These are phyloP conservation scores for Formica selysi DNA, from an alignment of 1,140 invertebrate species.

Conservation along the genomic window DNA sequence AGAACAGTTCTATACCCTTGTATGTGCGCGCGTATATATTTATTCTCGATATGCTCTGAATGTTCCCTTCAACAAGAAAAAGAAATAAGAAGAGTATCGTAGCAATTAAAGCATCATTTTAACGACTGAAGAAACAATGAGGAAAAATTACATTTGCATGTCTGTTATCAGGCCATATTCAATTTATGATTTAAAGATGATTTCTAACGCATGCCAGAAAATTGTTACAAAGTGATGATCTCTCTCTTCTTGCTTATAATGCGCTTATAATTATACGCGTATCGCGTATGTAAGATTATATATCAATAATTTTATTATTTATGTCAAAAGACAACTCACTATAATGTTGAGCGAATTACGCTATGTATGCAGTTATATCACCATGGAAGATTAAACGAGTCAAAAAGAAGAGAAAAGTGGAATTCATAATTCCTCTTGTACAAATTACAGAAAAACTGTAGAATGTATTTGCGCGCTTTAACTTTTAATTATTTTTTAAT, in stretches of 20 bases:
- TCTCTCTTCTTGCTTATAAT: too few species aligned
- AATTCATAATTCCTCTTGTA: slow-evolving; percentile 36
- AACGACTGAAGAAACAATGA: slow-evolving; percentile 24
- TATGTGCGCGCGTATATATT: background rate
- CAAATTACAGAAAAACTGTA: slow-evolving; percentile 48
- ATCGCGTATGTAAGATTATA: background rate
- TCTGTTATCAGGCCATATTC: background rate
- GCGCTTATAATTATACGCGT: slow-evolving; percentile 2
- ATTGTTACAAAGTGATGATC: slow-evolving; percentile 35
- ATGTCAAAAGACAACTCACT: background rate
- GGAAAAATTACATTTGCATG: slow-evolving; percentile 52
- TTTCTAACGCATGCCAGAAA: slow-evolving; percentile 43
- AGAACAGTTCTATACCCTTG: background rate
- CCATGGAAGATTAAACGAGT: background rate
- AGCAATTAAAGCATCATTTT: slow-evolving; percentile 19
- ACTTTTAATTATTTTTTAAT: background rate
- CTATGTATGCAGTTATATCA: background rate
- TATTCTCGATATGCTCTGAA: slow-evolving; percentile 68
- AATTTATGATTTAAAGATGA: slow-evolving; percentile 11
- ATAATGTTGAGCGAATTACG: slow-evolving; percentile 2
- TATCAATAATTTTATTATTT: slow-evolving; percentile 2
- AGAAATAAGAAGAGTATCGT: slow-evolving; percentile 21
- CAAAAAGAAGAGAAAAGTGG: slow-evolving; percentile 18
- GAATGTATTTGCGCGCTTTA: slow-evolving; percentile 17
- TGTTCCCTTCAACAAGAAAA: background rate